Base-by-base conservation (phyloP, 2,113 vertebrate species). In the Saguinus imperator region DNA sequence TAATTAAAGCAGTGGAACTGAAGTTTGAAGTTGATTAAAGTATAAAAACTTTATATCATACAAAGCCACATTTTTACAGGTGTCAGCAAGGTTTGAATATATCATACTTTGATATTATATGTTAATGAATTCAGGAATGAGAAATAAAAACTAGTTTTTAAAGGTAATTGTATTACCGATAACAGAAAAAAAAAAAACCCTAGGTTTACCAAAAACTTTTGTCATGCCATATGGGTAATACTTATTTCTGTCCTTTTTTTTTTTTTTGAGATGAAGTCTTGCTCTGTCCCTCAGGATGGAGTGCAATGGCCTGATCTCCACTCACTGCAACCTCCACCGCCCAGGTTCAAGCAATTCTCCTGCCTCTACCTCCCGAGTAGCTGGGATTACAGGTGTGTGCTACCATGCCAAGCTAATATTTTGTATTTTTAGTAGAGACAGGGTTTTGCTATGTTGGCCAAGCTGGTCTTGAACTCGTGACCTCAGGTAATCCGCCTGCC, bases 91-190 rank as follows among this genome's bases (percentile, higher is more conserved):
- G 57, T 80, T 92, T 58, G 12, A 76, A 70, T 89, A 86, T 52
- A 72, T 92, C n/a, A 80, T 68, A 70, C 61, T 43, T 68, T 70
- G 66, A 72, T 50, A 32, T 77, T 81, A 45, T 23, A 14, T 43
- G 9, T 80, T 76, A 94, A 48, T 61, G 79, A 85, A 58, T 85
- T 97, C 75, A 86, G 58, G 23, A 18, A 20, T 92, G 43, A 94
- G 29, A 89, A 68, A 89, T 76, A 52, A 73, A 86, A 89, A 76
- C 21, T 61, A 73, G 45, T 58, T 91, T 95, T 91, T 97, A 83
- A 72, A 70, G 27, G 7, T 40, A 57, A 58, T 48, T 55, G 6
- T 50, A 76, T 68, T 89, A 95, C 29, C 50, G 72, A 43, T 45
- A 70, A 68, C 29, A 43, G 77, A 40, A 40, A 40, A 40, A 57